Evolutionary conservation across 1,140 invertebrate species (phyloP).

Genomic region (Hylaeus volcanicus): DNA sequence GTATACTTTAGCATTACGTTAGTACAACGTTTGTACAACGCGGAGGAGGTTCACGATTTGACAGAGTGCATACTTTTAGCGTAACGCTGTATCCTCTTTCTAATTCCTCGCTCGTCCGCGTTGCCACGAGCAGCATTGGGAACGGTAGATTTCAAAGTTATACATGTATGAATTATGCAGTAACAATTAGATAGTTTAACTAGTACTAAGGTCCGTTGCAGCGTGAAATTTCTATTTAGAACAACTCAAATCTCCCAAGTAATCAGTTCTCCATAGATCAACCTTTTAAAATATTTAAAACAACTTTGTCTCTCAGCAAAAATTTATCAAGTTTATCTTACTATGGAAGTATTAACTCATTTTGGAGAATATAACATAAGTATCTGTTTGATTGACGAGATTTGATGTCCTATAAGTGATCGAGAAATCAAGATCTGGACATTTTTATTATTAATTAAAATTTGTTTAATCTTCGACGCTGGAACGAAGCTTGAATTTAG

Average conservation of each 20-base stretch:
- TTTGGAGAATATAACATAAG: neutral
- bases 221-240: neutral
- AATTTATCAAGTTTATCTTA: neutral
- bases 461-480: slow-evolving; percentile 18
- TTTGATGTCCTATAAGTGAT: too few species aligned
- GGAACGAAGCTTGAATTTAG: slow-evolving; percentile 49
- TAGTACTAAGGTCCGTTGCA: slow-evolving; percentile 49
- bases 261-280: neutral
- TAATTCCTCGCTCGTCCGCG: slow-evolving; percentile 43
- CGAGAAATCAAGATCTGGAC: too few species aligned
- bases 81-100: neutral
- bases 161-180: slow-evolving; percentile 22
- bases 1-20: slow-evolving; percentile 15
- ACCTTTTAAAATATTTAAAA: too few species aligned
- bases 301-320: too few species aligned
- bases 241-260: neutral
- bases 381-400: too few species aligned
- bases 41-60: slow-evolving; percentile 34
- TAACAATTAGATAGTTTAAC: slow-evolving; percentile 24
- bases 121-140: slow-evolving; percentile 39
- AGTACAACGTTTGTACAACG: slow-evolving; percentile 41
- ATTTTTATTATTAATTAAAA: too few species aligned
- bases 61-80: neutral
- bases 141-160: slow-evolving; percentile 41
- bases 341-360: neutral